Conservation (phyloP, 2,888 invertebrate species). For the Leuctra nigra region DNA sequence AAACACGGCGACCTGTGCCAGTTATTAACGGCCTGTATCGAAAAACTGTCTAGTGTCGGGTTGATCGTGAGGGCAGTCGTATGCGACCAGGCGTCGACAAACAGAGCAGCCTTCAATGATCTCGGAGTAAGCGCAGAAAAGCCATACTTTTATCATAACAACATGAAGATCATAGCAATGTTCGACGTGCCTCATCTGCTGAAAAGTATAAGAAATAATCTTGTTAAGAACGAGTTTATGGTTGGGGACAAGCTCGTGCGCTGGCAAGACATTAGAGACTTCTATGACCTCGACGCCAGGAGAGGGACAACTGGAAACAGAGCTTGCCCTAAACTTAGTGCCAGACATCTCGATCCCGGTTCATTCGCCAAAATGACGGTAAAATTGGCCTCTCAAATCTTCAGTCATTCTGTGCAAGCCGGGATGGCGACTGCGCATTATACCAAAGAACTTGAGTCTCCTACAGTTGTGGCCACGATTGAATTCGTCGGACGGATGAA, state of each 20-base stretch:
- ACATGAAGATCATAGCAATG: slow-evolving; percentile 28
- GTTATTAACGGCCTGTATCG: slow-evolving; percentile 27
- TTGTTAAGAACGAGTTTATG: slow-evolving; percentile 24
- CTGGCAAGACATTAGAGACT: slow-evolving; percentile 25
- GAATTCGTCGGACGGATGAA: slow-evolving; percentile 4
- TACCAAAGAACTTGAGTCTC: background rate
- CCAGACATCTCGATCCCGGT: slow-evolving; percentile 29
- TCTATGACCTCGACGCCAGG: slow-evolving; percentile 9
- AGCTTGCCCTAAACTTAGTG: slow-evolving; percentile 31
- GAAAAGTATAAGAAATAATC: slow-evolving; percentile 30
- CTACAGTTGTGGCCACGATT: background rate
- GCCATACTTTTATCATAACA: slow-evolving; percentile 24
- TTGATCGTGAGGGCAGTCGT: slow-evolving; percentile 28
- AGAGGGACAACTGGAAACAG: slow-evolving; percentile 26
- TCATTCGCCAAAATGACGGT: slow-evolving; percentile 32
- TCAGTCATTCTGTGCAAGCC: slow-evolving; percentile 30
- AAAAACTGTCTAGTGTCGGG: slow-evolving; percentile 23
- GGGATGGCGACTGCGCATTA: slow-evolving; percentile 15
- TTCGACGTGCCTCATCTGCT: slow-evolving; percentile 31
- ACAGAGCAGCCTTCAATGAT: slow-evolving; percentile 26
- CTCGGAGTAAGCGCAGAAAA: slow-evolving; percentile 28
- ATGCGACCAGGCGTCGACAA: slow-evolving; percentile 31
- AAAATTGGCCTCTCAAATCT: slow-evolving; percentile 31
- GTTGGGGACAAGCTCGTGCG: slow-evolving; percentile 19
- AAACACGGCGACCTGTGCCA: slow-evolving; percentile 17